phyloP scores from a whole-genome alignment of 92 coral and sea anemone species.

The Siderastrea siderea region DNA sequence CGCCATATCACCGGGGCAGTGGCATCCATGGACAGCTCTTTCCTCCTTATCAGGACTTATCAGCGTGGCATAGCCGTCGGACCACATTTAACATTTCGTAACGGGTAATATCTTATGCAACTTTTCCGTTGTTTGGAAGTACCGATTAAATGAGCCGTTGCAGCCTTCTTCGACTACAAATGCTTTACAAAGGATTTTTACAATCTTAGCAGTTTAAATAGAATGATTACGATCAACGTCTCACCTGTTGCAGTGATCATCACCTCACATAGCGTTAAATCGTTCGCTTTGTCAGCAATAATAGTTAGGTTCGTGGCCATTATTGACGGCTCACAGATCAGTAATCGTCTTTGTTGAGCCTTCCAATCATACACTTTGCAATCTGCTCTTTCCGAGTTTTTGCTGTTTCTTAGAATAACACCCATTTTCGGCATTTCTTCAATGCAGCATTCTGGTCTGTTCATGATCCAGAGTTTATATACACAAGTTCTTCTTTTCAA shows the following conservation, averaged over 20 bases:
- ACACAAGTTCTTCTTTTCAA: constrained; percentile 45
- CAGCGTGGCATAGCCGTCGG: too few species aligned
- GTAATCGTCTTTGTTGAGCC: constrained; percentile 11
- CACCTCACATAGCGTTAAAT: constrained; percentile 70
- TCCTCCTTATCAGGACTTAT: too few species aligned
- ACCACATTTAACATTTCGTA: too few species aligned
- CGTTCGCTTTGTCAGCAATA: constrained; percentile 12
- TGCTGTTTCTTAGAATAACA: constrained; percentile 38
- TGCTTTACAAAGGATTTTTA: too few species aligned
- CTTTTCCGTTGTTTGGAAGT: too few species aligned
- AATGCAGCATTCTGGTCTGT: constrained; percentile 71
- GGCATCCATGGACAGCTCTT: too few species aligned
- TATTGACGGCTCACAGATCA: constrained; percentile 68
- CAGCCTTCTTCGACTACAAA: not conserved
- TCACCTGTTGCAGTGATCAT: constrained; percentile 66
- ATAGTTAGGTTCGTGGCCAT: constrained; percentile 55
- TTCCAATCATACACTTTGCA: constrained; percentile 54
- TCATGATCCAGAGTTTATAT: constrained; percentile 45
- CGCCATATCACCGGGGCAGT: too few species aligned
- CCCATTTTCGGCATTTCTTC: constrained; percentile 27
- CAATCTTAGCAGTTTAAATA: too few species aligned
- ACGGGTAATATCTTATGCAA: too few species aligned
- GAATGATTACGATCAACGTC: not conserved
- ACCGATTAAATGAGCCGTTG: not conserved
- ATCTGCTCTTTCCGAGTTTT: constrained; percentile 15